These are phyloP conservation scores for Micrasema longulum DNA, from an alignment of 1,140 invertebrate species.

Conservation along the genomic window DNA sequence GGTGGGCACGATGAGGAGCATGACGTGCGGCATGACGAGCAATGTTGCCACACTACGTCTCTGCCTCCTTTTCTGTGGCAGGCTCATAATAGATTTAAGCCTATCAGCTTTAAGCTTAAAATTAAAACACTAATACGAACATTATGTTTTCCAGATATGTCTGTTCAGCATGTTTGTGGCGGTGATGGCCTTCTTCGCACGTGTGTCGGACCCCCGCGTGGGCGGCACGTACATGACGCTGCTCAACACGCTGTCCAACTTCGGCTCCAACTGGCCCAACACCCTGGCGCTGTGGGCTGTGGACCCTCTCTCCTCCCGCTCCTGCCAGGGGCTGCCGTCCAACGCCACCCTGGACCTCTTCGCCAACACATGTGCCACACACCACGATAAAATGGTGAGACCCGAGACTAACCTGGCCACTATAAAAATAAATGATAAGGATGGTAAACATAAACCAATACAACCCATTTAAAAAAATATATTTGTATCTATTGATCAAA, in stretches of 20 bases:
- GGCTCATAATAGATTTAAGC: too few relatives aligned
- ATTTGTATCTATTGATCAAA: background rate
- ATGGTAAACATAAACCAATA: too few relatives aligned
- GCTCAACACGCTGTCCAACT: slow-evolving; percentile 95
- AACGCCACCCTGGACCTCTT: slow-evolving; percentile 59
- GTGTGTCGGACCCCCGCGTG: slow-evolving; percentile 91
- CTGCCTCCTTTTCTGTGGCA: too few relatives aligned
- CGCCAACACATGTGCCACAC: slow-evolving; percentile 62
- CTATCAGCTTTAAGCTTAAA: too few relatives aligned
- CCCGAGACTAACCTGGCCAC: too few relatives aligned
- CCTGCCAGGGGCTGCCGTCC: slow-evolving; percentile 66
- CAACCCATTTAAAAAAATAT: background rate
- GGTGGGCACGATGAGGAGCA: too few relatives aligned
- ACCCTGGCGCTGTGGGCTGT: slow-evolving; percentile 94
- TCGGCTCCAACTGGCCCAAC: slow-evolving; percentile 97
- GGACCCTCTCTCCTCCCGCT: slow-evolving; percentile 86
- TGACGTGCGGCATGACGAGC: too few relatives aligned
- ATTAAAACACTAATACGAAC: too few relatives aligned
- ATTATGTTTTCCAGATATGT: slow-evolving; percentile 70
- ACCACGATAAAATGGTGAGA: slow-evolving; percentile 60
- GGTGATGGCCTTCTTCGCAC: slow-evolving; percentile 75
- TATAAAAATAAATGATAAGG: too few relatives aligned
- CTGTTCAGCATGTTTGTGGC: slow-evolving; percentile 78
- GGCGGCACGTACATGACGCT: slow-evolving; percentile 99
- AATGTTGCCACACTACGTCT: too few relatives aligned